Evolutionary conservation across 2,797 vertebrate genomes (phyloP), one percentile per base, ranked within the genome.

Genomic region (Oophaga sylvatica): DNA sequence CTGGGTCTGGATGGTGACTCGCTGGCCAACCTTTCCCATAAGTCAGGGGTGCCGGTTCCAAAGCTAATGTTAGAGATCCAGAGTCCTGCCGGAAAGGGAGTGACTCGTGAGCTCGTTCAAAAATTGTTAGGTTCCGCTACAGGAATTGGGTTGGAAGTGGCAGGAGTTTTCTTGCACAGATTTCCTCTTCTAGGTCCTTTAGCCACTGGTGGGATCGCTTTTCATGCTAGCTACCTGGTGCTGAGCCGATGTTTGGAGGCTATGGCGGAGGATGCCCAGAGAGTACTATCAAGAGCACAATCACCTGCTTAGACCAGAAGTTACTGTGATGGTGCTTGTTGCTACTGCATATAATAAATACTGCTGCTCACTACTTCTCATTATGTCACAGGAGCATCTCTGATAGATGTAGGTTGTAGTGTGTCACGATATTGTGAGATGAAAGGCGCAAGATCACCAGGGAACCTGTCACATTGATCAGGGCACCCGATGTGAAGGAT

Each of bases 1-100:
- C 94, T 95, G 0, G 93, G 94, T 87, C 87, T 95, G 80, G 95
- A 95, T 3, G 92, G 94, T 0, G 86, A 90, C 67, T 94, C 94
- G 0, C 88, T 95, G 87, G 86, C 91, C 85, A 92, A 84, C 77
- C 91, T 94, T 31, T 93, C 94, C 1, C 90, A 93, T 56, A 93
- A 91, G 60, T 92, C 92, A 79, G 92, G 88, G 41, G 93, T 94
- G 16, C 91, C 93, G 31, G 88, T 94, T 0, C 91, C 93, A 0
- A 92, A 93, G 31, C 90, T 96, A 84, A 94, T 91, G 80, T 86
- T 90, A 0, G 91, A 93, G 89, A 92, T 95, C 87, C 91, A 90
- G 35, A 94, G 93, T 1, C 93, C 92, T 0, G 90, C 92, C 56
- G 93, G 93, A 22, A 90, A 73, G 16, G 92, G 93, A 78, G 88